Conservation (phyloP, 2,797 vertebrate species). For the Tragopan temminckii region DNA sequence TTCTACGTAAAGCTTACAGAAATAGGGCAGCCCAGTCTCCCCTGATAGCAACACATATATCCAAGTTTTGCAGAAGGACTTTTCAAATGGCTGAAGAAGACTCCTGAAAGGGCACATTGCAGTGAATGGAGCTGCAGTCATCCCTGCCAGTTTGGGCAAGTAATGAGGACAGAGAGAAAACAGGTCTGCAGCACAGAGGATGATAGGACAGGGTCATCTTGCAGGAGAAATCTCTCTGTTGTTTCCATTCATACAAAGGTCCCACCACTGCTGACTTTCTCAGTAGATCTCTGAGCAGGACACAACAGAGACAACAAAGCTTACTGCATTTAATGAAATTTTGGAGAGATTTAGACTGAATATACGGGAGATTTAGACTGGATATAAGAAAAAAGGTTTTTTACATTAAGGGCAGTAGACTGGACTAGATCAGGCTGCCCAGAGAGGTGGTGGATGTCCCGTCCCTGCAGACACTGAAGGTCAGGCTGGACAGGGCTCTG, state of each 20-base stretch:
- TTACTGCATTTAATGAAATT: neutral
- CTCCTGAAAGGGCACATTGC: neutral
- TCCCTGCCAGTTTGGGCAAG: neutral
- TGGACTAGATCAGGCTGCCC: too few relatives aligned
- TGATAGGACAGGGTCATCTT: neutral
- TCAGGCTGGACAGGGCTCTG: too few relatives aligned
- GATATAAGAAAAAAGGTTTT: too few relatives aligned
- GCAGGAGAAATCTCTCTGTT: neutral
- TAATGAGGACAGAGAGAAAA: neutral
- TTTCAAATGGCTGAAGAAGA: neutral
- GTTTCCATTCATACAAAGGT: neutral
- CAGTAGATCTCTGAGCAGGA: neutral
- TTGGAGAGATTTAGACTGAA: too few relatives aligned
- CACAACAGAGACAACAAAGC: fast-evolving
- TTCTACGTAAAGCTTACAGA: neutral
- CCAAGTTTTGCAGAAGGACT: neutral
- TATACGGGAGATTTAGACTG: too few relatives aligned
- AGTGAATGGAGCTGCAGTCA: neutral
- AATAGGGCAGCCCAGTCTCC: neutral
- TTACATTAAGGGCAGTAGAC: too few relatives aligned
- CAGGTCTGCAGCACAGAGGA: neutral
- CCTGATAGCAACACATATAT: fast-evolving
- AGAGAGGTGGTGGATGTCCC: too few relatives aligned
- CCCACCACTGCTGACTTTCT: neutral
- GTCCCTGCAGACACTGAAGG: too few relatives aligned